phyloP scores from a whole-genome alignment of 2,888 invertebrate species.

The Hirtodrosophila histrioides region DNA sequence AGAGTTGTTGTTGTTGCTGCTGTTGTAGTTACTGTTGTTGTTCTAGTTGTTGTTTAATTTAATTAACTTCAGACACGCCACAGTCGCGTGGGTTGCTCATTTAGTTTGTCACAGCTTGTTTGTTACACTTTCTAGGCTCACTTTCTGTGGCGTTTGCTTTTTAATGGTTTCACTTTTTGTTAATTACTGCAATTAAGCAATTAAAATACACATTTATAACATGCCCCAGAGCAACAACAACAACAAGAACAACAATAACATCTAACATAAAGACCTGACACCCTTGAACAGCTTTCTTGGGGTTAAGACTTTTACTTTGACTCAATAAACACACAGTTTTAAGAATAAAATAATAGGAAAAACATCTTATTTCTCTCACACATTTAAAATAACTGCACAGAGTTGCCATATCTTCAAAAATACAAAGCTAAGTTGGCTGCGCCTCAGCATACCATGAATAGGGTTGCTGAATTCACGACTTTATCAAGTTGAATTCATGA shows the following conservation, averaged over 20 bases:
- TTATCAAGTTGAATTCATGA: not conserved
- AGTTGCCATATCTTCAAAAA: no score
- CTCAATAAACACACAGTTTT: no score
- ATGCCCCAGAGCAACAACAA: slow-evolving; percentile 18
- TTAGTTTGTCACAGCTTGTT: slow-evolving; percentile 45
- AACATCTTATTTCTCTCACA: no score
- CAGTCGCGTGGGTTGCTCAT: slow-evolving; percentile 57
- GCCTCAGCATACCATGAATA: no score
- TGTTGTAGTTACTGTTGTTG: no score
- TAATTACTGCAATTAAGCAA: slow-evolving; percentile 75
- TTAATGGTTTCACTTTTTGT: slow-evolving; percentile 56
- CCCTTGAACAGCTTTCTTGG: slow-evolving; percentile 24
- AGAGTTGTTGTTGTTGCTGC: slow-evolving; percentile 13
- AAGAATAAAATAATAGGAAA: no score
- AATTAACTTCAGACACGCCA: slow-evolving; percentile 59
- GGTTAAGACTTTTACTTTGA: slow-evolving; percentile 33
- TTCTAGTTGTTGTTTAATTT: slow-evolving; percentile 31
- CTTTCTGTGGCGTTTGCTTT: slow-evolving; percentile 36
- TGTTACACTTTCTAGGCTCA: slow-evolving; percentile 49
- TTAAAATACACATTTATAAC: slow-evolving; percentile 45
- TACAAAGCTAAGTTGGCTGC: no score
- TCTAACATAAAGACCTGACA: slow-evolving; percentile 33
- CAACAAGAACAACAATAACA: slow-evolving; percentile 30
- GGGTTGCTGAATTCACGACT: no score
- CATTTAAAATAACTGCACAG: no score